Percentiles rank a stretch among this genome's conserved stretches.
Evolutionary conservation across 2,113 vertebrate genomes (phyloP).

Genomic region (Phoenicopterus ruber): DNA sequence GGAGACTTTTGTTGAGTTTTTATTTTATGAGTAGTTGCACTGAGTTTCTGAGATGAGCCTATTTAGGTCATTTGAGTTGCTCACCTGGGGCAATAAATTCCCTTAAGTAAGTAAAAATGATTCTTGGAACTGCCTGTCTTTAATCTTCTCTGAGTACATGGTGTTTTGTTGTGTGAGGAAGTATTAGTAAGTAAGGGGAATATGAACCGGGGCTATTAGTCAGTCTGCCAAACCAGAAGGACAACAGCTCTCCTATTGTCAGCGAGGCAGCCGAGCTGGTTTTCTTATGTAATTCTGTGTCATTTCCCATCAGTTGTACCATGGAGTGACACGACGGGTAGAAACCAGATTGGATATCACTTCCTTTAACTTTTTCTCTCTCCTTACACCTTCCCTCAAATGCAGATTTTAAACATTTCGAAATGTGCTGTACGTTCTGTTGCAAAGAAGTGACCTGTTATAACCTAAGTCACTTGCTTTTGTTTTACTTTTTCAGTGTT

Average conservation of each 20-base stretch:
- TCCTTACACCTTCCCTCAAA: neutral
- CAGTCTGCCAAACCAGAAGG: neutral
- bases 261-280: neutral
- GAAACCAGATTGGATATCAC: neutral
- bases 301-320: neutral
- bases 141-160: neutral
- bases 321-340: neutral
- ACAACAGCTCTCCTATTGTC: neutral
- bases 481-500: neutral
- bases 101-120: neutral
- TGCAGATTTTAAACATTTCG: neutral
- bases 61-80: neutral
- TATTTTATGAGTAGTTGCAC: neutral
- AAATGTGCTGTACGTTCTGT: neutral
- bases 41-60: neutral
- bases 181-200: neutral
- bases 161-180: neutral
- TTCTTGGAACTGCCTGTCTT: neutral
- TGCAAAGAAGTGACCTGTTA: neutral
- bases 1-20: neutral
- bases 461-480: neutral
- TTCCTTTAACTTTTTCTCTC: neutral
- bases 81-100: neutral
- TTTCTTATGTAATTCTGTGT: neutral
- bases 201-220: neutral